A percentile compares a stretch with the other conserved stretches of the same genome.
Conservation (phyloP, 2,113 vertebrate genomes). For the Nothoprocta perdicaria region DNA sequence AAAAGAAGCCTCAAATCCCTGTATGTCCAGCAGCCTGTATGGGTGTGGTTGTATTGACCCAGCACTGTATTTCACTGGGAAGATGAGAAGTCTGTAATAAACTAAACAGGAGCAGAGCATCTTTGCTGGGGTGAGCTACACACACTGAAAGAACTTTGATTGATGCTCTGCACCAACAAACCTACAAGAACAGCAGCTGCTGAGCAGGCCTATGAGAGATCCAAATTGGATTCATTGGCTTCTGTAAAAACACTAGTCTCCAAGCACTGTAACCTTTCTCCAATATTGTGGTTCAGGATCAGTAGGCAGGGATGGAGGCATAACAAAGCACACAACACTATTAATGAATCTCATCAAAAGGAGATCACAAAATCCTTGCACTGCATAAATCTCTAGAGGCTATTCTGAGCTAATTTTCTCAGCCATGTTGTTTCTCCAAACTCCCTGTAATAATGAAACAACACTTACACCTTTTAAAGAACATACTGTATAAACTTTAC, state of each 20-base stretch:
- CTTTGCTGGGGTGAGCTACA: not conserved
- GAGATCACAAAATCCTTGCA: constrained; percentile 34
- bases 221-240: not conserved
- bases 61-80: not conserved
- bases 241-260: not conserved
- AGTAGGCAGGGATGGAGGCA: not conserved
- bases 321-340: not conserved
- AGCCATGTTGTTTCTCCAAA: not conserved
- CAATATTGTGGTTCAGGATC: not conserved
- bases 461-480: constrained; percentile 48
- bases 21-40: not conserved
- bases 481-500: constrained; percentile 34
- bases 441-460: constrained; percentile 37
- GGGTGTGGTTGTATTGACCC: not conserved
- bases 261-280: not conserved
- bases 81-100: not conserved
- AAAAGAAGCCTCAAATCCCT: not conserved
- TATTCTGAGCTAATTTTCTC: constrained; percentile 37
- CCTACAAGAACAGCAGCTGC: not conserved
- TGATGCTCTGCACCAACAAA: not conserved
- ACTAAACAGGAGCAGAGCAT: not conserved
- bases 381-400: constrained; percentile 3
- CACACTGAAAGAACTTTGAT: not conserved
- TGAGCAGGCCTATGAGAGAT: not conserved
- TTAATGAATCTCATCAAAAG: constrained; percentile 38